phyloP scores from a whole-genome alignment of 2,797 vertebrate species.

The Pogoniulus pusillus region DNA sequence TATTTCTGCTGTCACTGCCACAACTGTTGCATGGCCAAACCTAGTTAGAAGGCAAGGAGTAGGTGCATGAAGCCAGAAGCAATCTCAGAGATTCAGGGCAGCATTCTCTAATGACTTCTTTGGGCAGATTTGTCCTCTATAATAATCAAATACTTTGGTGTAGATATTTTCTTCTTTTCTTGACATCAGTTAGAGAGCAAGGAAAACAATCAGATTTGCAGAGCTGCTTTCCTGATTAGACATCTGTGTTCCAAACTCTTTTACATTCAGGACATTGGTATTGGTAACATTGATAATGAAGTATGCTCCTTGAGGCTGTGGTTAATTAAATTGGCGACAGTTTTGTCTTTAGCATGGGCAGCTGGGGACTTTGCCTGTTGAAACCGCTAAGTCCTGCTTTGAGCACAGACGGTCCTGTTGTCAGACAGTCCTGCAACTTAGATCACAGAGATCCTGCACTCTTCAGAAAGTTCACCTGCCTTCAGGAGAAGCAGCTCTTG shows the following conservation, averaged over 20 bases:
- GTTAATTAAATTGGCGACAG: conserved; percentile 70
- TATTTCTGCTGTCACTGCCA: background rate
- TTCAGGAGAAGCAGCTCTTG: background rate
- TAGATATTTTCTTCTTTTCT: background rate
- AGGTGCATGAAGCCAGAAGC: background rate
- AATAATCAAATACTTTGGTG: conserved; percentile 1
- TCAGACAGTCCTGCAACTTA: conserved; percentile 24
- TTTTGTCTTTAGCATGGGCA: conserved; percentile 57
- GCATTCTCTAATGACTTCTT: background rate
- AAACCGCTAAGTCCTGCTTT: conserved; percentile 53
- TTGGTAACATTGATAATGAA: conserved; percentile 62
- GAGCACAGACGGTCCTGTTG: conserved; percentile 39
- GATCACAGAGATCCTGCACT: conserved; percentile 24
- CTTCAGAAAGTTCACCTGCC: conserved; percentile 22
- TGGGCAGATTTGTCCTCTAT: background rate
- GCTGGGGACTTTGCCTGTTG: conserved; percentile 27
- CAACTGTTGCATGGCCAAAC: background rate
- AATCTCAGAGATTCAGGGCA: background rate
- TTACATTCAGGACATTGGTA: conserved; percentile 28
- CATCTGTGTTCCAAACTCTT: conserved; percentile 30
- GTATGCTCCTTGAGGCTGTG: conserved; percentile 58
- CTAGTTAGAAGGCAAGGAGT: background rate
- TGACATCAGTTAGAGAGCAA: conserved; percentile 55
- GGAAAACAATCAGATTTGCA: conserved; percentile 43
- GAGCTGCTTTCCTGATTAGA: conserved; percentile 26